Evolutionary conservation across 1,140 invertebrate species (phyloP), one percentile per base, ranked within the genome.

Genomic region (Tetragnatha versicolor): DNA sequence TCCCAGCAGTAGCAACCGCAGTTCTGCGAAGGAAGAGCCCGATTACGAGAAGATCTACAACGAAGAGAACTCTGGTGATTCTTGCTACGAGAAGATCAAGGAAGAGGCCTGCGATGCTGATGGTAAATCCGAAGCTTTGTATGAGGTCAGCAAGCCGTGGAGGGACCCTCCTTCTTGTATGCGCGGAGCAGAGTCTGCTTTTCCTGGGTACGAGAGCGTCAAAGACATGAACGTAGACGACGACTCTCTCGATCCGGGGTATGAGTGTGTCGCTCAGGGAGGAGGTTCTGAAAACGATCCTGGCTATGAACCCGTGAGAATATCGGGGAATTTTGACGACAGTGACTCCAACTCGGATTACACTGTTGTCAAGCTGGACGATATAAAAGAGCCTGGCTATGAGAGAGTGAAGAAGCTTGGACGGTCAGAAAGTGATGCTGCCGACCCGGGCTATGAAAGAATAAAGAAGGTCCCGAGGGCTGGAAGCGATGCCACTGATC

Each of bases 401-500:
- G 78, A 79, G 27, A 33, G 35, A 31, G 78, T 79, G 17, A 79
- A 72, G 37, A 63, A 79, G 33, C 22, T 72, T 3, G 51, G 33
- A 31, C 49, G 78, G 25, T 58, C 68, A 20, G 78, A 55, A 53
- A 79, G 66, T 55, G 60, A 79, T 65, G 66, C 66, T 14, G 66
- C 68, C 22, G 78, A 79, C 66, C 78, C 78, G 22, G 78, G 78
- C 1, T 79, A 79, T 53, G 78, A 79, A 45, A 72, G 73, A 55
- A 68, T 79, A 14, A 79, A 79, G 35, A 79, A 79, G 22, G 10
- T 79, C 12, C 78, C 51, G 39, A 17, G 78, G 29, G 49, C 66
- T 29, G 68, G 35, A 17, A 79, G 78, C 45, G 68, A 79, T 72
- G 78, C 78, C 7, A 79, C 78, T 17, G 78, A 79, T 72, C 78